These are phyloP conservation scores for Cheiracanthium punctorium DNA, from an alignment of 2,888 invertebrate species.

Conservation along the genomic window DNA sequence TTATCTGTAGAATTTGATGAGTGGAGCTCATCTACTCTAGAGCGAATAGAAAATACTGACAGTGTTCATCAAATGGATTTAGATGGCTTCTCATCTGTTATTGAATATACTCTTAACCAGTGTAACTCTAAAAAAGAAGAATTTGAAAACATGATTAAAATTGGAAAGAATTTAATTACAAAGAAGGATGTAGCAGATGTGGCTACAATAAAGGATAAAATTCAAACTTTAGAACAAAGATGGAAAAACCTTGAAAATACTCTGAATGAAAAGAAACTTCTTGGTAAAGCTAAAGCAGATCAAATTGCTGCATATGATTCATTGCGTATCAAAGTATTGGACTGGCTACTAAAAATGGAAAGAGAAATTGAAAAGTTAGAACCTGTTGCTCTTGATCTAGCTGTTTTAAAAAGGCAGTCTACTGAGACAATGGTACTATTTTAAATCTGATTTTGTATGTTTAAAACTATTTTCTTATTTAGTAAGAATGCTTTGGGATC, in stretches of 20 bases:
- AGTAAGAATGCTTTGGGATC: too few species aligned
- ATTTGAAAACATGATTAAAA: constrained; percentile 86
- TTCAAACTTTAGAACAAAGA: constrained; percentile 86
- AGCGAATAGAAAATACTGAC: constrained; percentile 85
- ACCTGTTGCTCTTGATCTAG: constrained; percentile 90
- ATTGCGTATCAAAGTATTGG: constrained; percentile 86
- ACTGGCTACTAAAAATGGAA: constrained; percentile 91
- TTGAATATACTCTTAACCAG: constrained; percentile 78
- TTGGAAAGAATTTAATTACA: constrained; percentile 86
- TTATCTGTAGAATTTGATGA: constrained; percentile 77
- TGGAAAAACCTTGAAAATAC: constrained; percentile 91
- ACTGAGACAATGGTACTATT: constrained; percentile 77
- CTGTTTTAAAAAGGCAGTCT: constrained; percentile 87
- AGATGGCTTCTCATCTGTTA: constrained; percentile 80
- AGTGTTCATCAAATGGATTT: constrained; percentile 82
- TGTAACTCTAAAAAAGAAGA: constrained; percentile 79
- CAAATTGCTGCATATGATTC: constrained; percentile 90
- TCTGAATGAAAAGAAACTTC: constrained; percentile 88
- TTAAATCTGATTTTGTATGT: too few species aligned
- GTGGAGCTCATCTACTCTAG: constrained; percentile 79
- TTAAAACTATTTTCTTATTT: too few species aligned
- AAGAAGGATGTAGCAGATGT: constrained; percentile 93
- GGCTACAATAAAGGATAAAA: constrained; percentile 86
- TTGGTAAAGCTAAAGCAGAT: constrained; percentile 89
- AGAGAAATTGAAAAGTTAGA: constrained; percentile 84